phyloP scores from a whole-genome alignment of 2,797 vertebrate species.

The Prunella strophiata region DNA sequence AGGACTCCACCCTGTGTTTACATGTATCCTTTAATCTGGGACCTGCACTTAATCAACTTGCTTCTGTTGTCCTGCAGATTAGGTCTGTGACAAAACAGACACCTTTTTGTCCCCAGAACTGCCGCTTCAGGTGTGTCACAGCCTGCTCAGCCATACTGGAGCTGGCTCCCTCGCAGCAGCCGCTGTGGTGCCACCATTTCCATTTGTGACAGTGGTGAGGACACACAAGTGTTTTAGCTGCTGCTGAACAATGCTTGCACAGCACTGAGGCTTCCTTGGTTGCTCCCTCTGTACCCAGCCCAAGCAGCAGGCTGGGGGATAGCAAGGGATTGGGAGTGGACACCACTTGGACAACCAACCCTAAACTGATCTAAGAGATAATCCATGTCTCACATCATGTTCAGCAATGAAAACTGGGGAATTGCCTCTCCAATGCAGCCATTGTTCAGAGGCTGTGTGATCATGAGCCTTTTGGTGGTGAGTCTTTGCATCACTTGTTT shows the following conservation, averaged over 20 bases:
- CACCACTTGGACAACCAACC: background rate
- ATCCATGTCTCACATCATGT: background rate
- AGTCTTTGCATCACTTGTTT: background rate
- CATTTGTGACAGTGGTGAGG: background rate
- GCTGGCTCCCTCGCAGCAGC: background rate
- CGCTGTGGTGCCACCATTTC: accelerated
- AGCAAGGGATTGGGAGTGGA: background rate
- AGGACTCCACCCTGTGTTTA: background rate
- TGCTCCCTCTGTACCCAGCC: background rate
- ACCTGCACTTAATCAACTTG: background rate
- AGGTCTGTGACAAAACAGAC: background rate
- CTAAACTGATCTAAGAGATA: background rate
- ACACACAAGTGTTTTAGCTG: background rate
- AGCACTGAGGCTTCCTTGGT: background rate
- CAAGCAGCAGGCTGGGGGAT: background rate
- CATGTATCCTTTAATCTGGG: background rate
- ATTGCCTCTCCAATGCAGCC: background rate
- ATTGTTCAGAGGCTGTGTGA: background rate
- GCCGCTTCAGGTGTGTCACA: background rate
- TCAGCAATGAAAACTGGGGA: background rate
- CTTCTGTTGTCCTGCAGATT: background rate
- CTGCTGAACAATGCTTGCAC: background rate
- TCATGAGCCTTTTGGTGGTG: background rate
- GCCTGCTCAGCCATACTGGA: background rate
- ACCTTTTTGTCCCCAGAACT: background rate